Base-by-base conservation (phyloP, 2,888 invertebrate species). In the Cyrtodaria siliqua region DNA sequence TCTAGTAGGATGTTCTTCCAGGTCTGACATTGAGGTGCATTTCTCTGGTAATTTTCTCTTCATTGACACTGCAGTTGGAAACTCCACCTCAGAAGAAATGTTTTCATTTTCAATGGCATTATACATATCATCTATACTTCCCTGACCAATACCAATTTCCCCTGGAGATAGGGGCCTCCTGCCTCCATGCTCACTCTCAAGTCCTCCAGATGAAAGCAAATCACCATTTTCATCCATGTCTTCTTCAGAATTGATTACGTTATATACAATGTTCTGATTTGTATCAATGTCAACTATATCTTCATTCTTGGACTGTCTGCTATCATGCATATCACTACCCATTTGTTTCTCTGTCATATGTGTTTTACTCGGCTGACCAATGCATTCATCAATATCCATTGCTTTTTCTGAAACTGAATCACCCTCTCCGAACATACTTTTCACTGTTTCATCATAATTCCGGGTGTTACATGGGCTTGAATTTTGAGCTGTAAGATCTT, bases 11-110 rank as follows among this genome's bases (percentile, higher is more conserved):
- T 57, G 44, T 18, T 26, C 52, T 29, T 74, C 60, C 2, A 84
- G 27, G 29, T 79, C 55, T 38, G 82, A 78, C 67, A 83, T 49
- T 1, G 86, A 85, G 53, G 82, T 73, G 1, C 80, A 79, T 63
- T 82, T 83, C 50, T 79, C 77, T 63, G 16, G 42, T 26, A 62
- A 42, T 68, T 49, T 29, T 42, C 33, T 4, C 12, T 33, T 33
- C 12, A 33, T 12, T 33, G 33, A 4, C 4, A 8, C 12, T 8
- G 33, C 12, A 33, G 33, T 33, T 33, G 38, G 68, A 20, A 56
- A 26, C 16, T 29, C 42, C 1, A 38, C 9, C 0, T 52, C 44
- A 27, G 55, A 26, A 18, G 52, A 24, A 33, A 56, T 47, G 16
- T 33, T 52, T 23, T 66, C 62, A 16, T 62, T 50, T 4, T 63